Conservation (phyloP, 2,888 invertebrate genomes). For the Notodonta ziczac region DNA sequence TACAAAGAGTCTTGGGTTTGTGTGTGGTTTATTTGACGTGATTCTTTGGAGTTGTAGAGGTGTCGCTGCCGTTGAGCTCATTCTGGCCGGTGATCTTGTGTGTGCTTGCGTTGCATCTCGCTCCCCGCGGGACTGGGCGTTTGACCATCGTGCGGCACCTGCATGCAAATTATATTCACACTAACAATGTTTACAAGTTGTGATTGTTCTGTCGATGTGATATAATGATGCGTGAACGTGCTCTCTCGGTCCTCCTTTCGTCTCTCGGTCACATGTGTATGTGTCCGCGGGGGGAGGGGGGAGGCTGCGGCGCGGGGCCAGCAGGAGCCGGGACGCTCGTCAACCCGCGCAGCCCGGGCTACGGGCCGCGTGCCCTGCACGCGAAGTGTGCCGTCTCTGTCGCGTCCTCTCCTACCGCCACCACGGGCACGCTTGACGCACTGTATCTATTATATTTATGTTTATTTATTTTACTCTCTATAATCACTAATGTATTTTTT, state of each 20-base stretch:
- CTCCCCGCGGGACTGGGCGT: conserved; percentile 59
- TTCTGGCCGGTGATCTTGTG: conserved; percentile 82
- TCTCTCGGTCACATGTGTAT: conserved; percentile 54
- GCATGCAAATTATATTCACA: conserved; percentile 49
- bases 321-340: conserved; percentile 53
- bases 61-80: conserved; percentile 62
- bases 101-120: conserved; percentile 74
- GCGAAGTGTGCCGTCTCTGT: conserved; percentile 45
- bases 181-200: conserved; percentile 6
- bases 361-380: conserved; percentile 28
- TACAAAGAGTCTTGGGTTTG: conserved; percentile 26
- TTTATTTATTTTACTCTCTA: conserved; percentile 55
- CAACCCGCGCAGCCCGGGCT: conserved; percentile 52
- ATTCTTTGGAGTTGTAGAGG: conserved; percentile 71
- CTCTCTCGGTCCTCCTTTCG: conserved; percentile 47
- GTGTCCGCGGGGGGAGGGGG: conserved; percentile 63
- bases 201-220: conserved; percentile 7
- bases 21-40: conserved; percentile 52
- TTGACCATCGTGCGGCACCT: conserved; percentile 66
- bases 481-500: conserved; percentile 60
- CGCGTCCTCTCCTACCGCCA: conserved; percentile 41
- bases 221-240: conserved; percentile 37
- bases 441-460: conserved; percentile 47
- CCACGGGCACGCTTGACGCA: conserved; percentile 59
- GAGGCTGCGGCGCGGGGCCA: conserved; percentile 38